phyloP scores from a whole-genome alignment of 2,113 vertebrate genomes.

The Myiagra hebetior region DNA sequence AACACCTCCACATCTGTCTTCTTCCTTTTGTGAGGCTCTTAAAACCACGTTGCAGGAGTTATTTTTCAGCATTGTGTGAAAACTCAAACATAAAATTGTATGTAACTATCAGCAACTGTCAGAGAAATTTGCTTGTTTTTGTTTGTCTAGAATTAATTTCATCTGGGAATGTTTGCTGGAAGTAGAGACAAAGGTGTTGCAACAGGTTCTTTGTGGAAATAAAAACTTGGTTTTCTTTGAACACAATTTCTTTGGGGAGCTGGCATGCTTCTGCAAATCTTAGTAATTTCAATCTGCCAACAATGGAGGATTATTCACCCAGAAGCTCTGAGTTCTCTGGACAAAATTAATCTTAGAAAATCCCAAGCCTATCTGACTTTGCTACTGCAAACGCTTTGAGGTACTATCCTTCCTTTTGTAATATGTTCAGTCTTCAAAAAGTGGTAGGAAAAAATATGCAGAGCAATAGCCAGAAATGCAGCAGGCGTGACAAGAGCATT shows the following conservation, averaged over 20 bases:
- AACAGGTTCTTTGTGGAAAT: background rate
- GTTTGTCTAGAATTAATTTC: background rate
- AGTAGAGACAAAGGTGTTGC: background rate
- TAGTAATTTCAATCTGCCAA: background rate
- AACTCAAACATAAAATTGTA: background rate
- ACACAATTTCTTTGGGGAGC: background rate
- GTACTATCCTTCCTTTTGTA: background rate
- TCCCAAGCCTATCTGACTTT: background rate
- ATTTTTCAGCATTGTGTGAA: background rate
- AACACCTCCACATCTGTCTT: background rate
- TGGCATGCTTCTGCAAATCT: background rate
- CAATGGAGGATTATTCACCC: background rate
- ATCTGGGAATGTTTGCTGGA: background rate
- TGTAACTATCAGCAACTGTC: background rate
- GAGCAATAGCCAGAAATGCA: background rate
- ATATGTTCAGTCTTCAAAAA: background rate
- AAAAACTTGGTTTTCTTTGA: background rate
- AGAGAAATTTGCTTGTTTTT: background rate
- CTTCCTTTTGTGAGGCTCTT: background rate
- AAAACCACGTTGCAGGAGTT: background rate
- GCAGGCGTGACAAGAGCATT: background rate
- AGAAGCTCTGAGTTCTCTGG: background rate
- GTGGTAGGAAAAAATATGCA: background rate
- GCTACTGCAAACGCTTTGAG: background rate
- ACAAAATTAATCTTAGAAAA: background rate